These are phyloP conservation scores for Sipunculus nudus DNA, from an alignment of 2,888 invertebrate species.

Conservation along the genomic window DNA sequence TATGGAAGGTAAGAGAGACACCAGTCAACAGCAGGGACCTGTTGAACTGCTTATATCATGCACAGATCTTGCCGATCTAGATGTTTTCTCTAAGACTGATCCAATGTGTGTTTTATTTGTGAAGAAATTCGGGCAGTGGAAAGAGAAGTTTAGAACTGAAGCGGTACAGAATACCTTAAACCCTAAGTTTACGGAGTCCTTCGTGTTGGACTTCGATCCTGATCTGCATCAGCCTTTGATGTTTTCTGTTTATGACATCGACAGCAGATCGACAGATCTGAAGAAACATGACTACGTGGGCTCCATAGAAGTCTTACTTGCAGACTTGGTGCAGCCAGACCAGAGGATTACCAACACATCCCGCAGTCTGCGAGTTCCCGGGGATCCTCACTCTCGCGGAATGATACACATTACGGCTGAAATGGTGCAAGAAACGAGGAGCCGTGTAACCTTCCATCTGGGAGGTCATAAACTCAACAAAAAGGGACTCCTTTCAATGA, in stretches of 20 bases:
- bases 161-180: constrained; percentile 46
- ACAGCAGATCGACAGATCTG: constrained; percentile 47
- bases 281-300: constrained; percentile 51
- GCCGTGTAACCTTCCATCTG: constrained; percentile 45
- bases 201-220: constrained; percentile 45
- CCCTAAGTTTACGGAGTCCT: constrained; percentile 52
- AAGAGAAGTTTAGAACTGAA: constrained; percentile 50
- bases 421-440: constrained; percentile 37
- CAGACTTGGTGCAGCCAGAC: constrained; percentile 38
- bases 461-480: constrained; percentile 48
- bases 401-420: constrained; percentile 50
- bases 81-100: constrained; percentile 51
- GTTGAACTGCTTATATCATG: constrained; percentile 51
- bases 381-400: constrained; percentile 46
- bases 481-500: constrained; percentile 40
- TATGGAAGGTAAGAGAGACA: no score
- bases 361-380: constrained; percentile 44
- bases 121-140: constrained; percentile 54
- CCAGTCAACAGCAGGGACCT: no score
- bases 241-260: constrained; percentile 53
- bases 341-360: constrained; percentile 35
- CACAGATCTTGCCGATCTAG: constrained; percentile 47
- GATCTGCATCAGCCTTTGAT: constrained; percentile 41
- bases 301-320: constrained; percentile 44
- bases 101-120: constrained; percentile 54